Conservation (phyloP, 1,140 invertebrate species). For the Drosophila kikkawai region DNA sequence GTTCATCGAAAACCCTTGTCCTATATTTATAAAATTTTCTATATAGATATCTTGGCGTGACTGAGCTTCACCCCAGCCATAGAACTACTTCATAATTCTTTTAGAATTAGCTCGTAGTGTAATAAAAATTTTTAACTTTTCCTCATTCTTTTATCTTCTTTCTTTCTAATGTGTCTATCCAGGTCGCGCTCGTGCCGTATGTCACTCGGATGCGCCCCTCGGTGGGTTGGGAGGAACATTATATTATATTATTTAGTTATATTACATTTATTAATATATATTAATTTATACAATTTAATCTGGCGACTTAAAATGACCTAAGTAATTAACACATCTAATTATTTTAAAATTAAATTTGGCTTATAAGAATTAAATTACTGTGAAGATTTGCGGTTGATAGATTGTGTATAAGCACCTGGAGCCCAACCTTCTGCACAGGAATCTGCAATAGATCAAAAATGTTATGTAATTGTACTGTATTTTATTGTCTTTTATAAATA, state of each 20-base stretch:
- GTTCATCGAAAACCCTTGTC: no score
- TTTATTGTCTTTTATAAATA: neutral
- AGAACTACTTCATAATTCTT: no score
- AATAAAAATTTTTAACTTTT: no score
- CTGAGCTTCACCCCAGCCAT: no score
- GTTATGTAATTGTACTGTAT: neutral
- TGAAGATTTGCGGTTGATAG: slow-evolving; percentile 90
- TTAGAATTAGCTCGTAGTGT: no score
- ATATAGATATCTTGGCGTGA: no score
- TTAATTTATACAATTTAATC: neutral
- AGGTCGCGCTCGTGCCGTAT: no score
- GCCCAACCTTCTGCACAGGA: slow-evolving; percentile 95
- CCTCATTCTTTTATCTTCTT: no score
- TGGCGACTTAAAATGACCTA: neutral
- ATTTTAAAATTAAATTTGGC: slow-evolving; percentile 63
- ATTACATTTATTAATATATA: neutral
- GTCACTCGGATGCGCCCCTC: no score
- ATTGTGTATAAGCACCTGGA: slow-evolving; percentile 96
- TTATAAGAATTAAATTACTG: slow-evolving; percentile 87
- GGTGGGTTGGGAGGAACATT: no score
- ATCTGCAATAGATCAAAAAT: slow-evolving; percentile 81
- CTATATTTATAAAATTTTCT: no score
- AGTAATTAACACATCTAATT: slow-evolving; percentile 8
- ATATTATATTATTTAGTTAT: neutral
- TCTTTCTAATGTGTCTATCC: no score